Percentiles rank a stretch among this genome's conserved stretches.
Evolutionary conservation across 2,888 invertebrate genomes (phyloP).

Genomic region (Lomographa bimaculata): DNA sequence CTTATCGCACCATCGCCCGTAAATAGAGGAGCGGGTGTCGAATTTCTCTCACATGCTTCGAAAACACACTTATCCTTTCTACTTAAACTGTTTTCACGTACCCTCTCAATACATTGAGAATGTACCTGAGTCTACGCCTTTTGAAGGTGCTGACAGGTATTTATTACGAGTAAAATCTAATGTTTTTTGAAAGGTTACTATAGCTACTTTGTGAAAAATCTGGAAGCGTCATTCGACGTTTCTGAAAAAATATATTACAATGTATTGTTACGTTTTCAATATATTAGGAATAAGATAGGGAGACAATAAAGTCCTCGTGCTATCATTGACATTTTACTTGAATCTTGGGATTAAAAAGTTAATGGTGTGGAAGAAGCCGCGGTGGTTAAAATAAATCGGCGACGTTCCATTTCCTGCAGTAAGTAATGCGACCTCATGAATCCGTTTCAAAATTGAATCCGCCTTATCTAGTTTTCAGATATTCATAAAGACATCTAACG

Average conservation of each 20-base stretch:
- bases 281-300: conserved; percentile 1
- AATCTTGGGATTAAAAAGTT: conserved; percentile 76
- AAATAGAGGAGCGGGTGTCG: conserved; percentile 77
- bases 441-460: conserved; percentile 64
- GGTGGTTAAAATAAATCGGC: conserved; percentile 77
- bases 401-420: conserved; percentile 75
- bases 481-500: too few relatives aligned
- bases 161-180: conserved; percentile 35
- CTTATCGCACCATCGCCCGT: conserved; percentile 78
- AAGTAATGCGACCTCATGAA: conserved; percentile 63
- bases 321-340: conserved; percentile 69
- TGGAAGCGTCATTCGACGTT: not conserved
- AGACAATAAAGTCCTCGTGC: conserved; percentile 20
- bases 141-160: conserved; percentile 53
- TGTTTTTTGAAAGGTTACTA: conserved; percentile 10
- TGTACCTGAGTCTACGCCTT: conserved; percentile 59
- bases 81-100: conserved; percentile 75
- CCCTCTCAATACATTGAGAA: conserved; percentile 64
- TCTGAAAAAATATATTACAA: too few relatives aligned
- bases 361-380: conserved; percentile 76
- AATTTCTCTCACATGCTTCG: conserved; percentile 74
- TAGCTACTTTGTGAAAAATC: conserved; percentile 12
- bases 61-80: conserved; percentile 79
- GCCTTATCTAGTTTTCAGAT: conserved; percentile 43
- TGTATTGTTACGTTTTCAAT: too few relatives aligned